Evolutionary conservation across 2,797 vertebrate genomes (phyloP), one percentile per base, ranked within the genome.

Genomic region (Meriones psammophilus): DNA sequence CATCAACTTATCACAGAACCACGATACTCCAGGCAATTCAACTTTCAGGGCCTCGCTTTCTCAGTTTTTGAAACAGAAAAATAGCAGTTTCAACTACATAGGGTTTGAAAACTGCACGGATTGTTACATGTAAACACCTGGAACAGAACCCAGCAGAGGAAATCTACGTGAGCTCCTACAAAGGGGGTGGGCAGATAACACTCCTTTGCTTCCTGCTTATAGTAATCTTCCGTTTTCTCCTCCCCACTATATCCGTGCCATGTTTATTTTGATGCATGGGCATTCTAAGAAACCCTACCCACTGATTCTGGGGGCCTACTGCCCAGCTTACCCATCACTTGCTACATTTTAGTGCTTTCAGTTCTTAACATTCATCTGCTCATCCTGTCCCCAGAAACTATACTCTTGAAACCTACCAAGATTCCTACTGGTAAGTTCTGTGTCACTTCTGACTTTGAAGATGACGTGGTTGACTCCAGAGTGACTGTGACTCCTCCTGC

Each of bases 11-110:
- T 88, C n/a, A 39, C 50, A 79, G 14, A 79, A 39, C 14, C 46
- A 89, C 1, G 24, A 36, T 42, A 71, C 78, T 92, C 88, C 50
- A 54, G 64, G 2, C n/a, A 73, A 58, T 9, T 54, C 66, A 84
- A 71, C 12, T 28, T 92, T 74, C 22, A 10, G 18, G 36, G 73
- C 56, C 50, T 87, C 68, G 36, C 14, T 92, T 80, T 91, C 86
- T 46, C 87, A 64, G 83, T 92, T 92, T 92, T 74, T 76, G 81
- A 86, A 88, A 86, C 0, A 85, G n/a, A 88, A 42, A 64, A 92
- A 62, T 0, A 91, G 66, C 39, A 80, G 10, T 66, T 20, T 39
- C 80, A 30, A 64, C 36, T 22, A 28, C 46, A 22, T 0, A 81
- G 28, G 26, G 22, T 73, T 80, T 91, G 50, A 91, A 50, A 91